These are phyloP conservation scores for Lates japonicus DNA, from an alignment of 2,797 vertebrate species.

Conservation along the genomic window DNA sequence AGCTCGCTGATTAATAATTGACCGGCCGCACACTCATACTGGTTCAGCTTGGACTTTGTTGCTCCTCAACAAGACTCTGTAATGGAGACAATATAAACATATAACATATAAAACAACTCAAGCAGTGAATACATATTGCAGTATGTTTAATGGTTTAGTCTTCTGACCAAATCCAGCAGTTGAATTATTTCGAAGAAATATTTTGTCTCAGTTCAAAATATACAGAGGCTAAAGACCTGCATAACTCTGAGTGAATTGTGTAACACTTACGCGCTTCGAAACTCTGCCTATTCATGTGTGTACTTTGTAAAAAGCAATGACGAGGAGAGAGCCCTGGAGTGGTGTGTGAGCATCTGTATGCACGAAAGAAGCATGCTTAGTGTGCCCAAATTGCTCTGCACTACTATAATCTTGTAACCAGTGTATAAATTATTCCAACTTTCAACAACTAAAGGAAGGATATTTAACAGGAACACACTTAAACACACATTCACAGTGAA, in stretches of 20 bases:
- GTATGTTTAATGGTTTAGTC: not conserved
- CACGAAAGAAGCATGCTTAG: conserved; percentile 43
- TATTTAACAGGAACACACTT: not conserved
- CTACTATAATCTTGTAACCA: conserved; percentile 48
- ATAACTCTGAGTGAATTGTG: conserved; percentile 22
- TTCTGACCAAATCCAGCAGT: conserved; percentile 3
- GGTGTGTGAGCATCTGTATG: conserved; percentile 40
- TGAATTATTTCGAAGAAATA: conserved; percentile 24
- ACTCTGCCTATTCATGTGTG: conserved; percentile 43
- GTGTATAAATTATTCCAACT: conserved; percentile 1
- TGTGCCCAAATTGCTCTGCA: conserved; percentile 22
- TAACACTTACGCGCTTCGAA: conserved; percentile 29
- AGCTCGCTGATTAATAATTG: conserved; percentile 86
- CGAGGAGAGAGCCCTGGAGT: conserved; percentile 15
- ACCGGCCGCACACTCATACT: conserved; percentile 83
- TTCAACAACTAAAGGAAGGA: conserved; percentile 9
- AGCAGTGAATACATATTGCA: not conserved
- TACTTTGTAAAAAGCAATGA: conserved; percentile 35
- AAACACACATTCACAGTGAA: not conserved
- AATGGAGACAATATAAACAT: conserved; percentile 13
- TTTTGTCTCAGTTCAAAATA: conserved; percentile 32
- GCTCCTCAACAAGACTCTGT: conserved; percentile 89
- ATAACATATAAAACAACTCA: too few species aligned
- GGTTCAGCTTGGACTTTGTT: conserved; percentile 86
- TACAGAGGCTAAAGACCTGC: conserved; percentile 4